Evolutionary conservation across 2,888 invertebrate species (phyloP), one percentile per base, ranked within the genome.

Genomic region (Ophraella communa): DNA sequence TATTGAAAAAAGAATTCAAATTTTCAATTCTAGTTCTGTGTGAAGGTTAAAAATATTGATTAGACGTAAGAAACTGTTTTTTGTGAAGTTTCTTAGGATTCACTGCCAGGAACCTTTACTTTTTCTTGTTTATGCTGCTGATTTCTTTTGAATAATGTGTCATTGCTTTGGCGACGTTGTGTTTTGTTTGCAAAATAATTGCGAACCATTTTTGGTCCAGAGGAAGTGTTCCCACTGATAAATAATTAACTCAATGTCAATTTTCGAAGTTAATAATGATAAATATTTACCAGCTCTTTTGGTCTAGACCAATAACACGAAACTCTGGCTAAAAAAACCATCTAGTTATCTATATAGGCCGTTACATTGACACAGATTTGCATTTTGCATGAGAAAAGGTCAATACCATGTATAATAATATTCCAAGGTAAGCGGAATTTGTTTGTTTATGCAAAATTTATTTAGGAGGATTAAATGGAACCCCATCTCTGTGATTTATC

Each of bases 171-270:
- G n/a, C 30, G 11, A 2, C 4, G 30, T 30, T 11, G 39, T 2
- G 17, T 39, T 39, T 39, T 35, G n/a, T 14, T 5, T 35, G 33
- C 33, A 33, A n/a, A n/a, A 33, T 10, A 33, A 39, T 7, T 39
- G 39, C 39, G 39, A 17, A 17, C 49, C 49, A 23, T 47, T 45
- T 47, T 44, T 44, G 44, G 20, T 20, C 45, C 20, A 45, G 47
- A 47, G 47, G 47, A 47, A 23, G 21, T 47, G 47, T 47, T 47
- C n/a, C 14, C 10, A 11, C n/a, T 47, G 47, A 47, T 47, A 47
- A 23, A 45, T 21, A 23, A 21, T 47, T 5, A 21, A 47, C 47
- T 47, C 47, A 47, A 47, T 47, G 47, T 47, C 47, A 47, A 7
- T 23, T 23, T n/a, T 23, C 14, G 14, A 47, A 23, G 23, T 2